Percentiles rank a stretch among this genome's conserved stretches.
These are phyloP conservation scores for Allochrocebus solatus DNA, from an alignment of 2,797 vertebrate genomes.

Conservation along the genomic window DNA sequence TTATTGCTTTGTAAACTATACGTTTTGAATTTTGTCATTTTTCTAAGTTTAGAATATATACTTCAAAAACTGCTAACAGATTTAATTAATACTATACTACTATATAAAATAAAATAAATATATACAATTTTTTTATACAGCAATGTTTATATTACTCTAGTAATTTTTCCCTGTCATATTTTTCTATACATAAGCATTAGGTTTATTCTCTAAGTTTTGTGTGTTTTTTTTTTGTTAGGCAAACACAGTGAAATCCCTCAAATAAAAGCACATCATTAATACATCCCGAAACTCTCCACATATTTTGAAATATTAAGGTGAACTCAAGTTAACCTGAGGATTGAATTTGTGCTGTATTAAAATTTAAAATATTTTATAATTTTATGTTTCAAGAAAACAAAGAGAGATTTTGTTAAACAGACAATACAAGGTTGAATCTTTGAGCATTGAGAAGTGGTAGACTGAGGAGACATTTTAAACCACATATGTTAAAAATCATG, in stretches of 20 bases:
- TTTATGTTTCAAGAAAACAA: neutral
- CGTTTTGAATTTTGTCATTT: neutral
- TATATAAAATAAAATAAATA: neutral
- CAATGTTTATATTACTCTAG: neutral
- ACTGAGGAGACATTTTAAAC: neutral
- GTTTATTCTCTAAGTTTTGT: neutral
- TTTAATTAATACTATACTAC: neutral
- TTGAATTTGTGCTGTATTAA: neutral
- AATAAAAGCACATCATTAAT: neutral
- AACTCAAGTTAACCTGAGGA: neutral
- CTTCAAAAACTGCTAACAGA: neutral
- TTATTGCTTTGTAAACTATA: neutral
- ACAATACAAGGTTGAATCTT: neutral
- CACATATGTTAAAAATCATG: neutral
- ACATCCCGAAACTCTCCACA: neutral
- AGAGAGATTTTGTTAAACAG: neutral
- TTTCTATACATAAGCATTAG: neutral
- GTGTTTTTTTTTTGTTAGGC: too few relatives aligned
- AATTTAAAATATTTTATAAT: constrained; percentile 2
- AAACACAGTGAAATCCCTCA: neutral
- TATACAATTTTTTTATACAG: neutral
- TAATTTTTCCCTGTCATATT: neutral
- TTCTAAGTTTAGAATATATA: neutral
- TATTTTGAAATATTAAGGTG: neutral
- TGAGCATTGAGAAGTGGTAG: neutral